Evolutionary conservation across 2,888 invertebrate genomes (phyloP).

Genomic region (Heliconius sara): DNA sequence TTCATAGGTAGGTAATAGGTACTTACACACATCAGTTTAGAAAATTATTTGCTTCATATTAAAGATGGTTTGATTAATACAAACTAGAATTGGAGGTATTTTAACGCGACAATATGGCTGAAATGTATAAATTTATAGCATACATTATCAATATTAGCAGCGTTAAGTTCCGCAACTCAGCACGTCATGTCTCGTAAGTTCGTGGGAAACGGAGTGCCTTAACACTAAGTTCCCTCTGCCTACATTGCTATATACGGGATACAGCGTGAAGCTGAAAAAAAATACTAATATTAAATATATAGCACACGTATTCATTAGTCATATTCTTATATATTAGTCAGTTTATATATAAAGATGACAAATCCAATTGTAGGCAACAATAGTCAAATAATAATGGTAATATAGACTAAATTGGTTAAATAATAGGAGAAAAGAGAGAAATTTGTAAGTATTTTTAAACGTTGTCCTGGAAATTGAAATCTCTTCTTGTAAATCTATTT

Average conservation of each 20-base stretch:
- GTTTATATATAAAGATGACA: background rate
- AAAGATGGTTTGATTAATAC: background rate
- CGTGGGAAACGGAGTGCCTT: too few relatives aligned
- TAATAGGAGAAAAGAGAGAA: too few relatives aligned
- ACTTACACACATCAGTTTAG: background rate
- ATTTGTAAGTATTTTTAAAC: too few relatives aligned
- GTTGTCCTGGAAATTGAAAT: background rate
- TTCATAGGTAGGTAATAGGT: background rate
- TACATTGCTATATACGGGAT: too few relatives aligned
- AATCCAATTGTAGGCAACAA: background rate
- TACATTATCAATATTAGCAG: background rate
- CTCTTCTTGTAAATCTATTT: constrained; percentile 14
- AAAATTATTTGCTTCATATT: background rate
- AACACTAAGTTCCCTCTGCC: too few relatives aligned
- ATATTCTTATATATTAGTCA: background rate
- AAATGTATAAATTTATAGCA: background rate
- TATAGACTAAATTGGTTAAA: too few relatives aligned
- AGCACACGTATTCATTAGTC: background rate
- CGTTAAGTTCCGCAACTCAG: too few relatives aligned
- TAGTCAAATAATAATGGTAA: background rate
- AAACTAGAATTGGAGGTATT: background rate
- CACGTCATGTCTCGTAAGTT: too few relatives aligned
- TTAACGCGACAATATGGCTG: background rate
- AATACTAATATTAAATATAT: too few relatives aligned
- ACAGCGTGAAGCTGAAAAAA: too few relatives aligned